Percentiles rank a stretch among this genome's conserved stretches.
Evolutionary conservation across 2,888 invertebrate species (phyloP).

Genomic region (Agelastica alni): DNA sequence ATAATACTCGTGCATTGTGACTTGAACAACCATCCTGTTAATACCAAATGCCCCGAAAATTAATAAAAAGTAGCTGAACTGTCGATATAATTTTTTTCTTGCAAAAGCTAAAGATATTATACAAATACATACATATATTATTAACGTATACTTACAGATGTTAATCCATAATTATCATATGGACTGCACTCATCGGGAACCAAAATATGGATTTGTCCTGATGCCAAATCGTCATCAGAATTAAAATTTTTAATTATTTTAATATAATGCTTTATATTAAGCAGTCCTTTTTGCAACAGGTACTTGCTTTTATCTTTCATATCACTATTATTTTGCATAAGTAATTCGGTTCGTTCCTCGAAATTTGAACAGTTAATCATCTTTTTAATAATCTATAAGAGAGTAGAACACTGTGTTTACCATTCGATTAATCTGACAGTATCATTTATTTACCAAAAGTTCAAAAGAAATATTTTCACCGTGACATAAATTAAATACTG

Average conservation of each 20-base stretch:
- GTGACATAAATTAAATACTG: too few relatives aligned
- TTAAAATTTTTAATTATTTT: slow-evolving; percentile 40
- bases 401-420: too few relatives aligned
- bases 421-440: too few relatives aligned
- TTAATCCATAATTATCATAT: slow-evolving; percentile 51
- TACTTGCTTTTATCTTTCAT: slow-evolving; percentile 37
- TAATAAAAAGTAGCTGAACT: too few relatives aligned
- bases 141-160: slow-evolving; percentile 43
- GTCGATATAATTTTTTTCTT: too few relatives aligned
- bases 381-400: slow-evolving; percentile 43
- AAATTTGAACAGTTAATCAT: slow-evolving; percentile 42
- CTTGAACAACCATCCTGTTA: too few relatives aligned
- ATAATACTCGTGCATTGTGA: too few relatives aligned
- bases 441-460: too few relatives aligned
- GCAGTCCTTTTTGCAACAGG: slow-evolving; percentile 40
- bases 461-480: too few relatives aligned
- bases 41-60: too few relatives aligned
- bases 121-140: too few relatives aligned
- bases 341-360: slow-evolving; percentile 42
- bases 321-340: slow-evolving; percentile 39
- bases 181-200: slow-evolving; percentile 50
- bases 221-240: slow-evolving; percentile 43
- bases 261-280: slow-evolving; percentile 43
- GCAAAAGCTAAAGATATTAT: too few relatives aligned
- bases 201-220: slow-evolving; percentile 48